Base-by-base conservation (phyloP, 1,140 invertebrate species). In the Metaphire vulgaris region DNA sequence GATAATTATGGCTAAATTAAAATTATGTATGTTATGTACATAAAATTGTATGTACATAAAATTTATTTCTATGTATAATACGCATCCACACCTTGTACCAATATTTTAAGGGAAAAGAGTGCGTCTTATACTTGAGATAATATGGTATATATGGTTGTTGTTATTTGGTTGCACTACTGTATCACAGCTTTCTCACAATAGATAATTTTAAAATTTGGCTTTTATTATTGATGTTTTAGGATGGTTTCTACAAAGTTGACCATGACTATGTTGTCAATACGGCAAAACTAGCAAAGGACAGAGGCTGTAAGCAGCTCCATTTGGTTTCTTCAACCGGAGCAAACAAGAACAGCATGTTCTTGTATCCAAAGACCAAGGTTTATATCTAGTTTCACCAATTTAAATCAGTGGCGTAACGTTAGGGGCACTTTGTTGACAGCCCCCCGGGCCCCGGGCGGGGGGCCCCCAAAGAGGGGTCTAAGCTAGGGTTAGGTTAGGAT, bases 231-330 rank as follows among this genome's bases (percentile, higher is more conserved):
- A 30, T 69, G 16, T 75, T 80, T 33, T 79, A 87, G 86, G 80
- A 87, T 74, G 88, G 88, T 1, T 89, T 89, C 81, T 83, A 87
- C 33, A 84, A 83, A 78, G 88, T 89, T 0, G 89, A 89, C 81
- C 85, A 88, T 81, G 89, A 89, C 77, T 89, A 89, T 83, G 88
- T 89, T 1, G 72, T 88, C 28, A 81, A 84, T 33, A 76, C 87
- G 28, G 89, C 88, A 29, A 84, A 87, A 72, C 41, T 88, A 16
- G 86, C 89, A 0, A 88, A 88, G 77, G 80, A 83, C 65, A 81
- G 81, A 65, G 88, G 87, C 2, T 87, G 86, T 77, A 82, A 86
- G 75, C 87, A 89, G 76, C 88, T 89, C 78, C 80, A 85, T 77
- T 78, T 89, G 1, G 82, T 89, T 0, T 87, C 88, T 1, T 85